Evolutionary conservation across 2,113 vertebrate genomes (phyloP).

Genomic region (Thalassarche chlororhynchos): DNA sequence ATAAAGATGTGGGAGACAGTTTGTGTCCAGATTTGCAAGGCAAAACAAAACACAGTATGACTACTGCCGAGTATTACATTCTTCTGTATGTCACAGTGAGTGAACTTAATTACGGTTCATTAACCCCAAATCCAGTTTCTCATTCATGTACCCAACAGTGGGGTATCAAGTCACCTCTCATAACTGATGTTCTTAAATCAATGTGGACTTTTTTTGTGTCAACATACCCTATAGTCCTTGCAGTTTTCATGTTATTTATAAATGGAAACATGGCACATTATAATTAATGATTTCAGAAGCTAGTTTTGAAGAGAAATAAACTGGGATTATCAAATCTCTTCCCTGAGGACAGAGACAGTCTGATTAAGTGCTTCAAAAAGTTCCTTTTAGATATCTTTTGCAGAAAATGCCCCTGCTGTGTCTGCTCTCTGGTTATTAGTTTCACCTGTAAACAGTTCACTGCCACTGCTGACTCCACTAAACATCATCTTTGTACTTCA

Average conservation of each 20-base stretch:
- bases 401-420: slow-evolving; percentile 53
- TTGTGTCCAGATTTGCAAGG: slow-evolving; percentile 34
- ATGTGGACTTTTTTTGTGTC: neutral
- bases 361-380: slow-evolving; percentile 45
- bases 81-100: slow-evolving; percentile 53
- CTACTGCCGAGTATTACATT: slow-evolving; percentile 30
- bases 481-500: slow-evolving; percentile 72
- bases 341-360: neutral
- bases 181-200: slow-evolving; percentile 52
- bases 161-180: slow-evolving; percentile 44
- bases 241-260: neutral
- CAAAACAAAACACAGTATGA: slow-evolving; percentile 38
- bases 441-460: slow-evolving; percentile 75
- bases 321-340: slow-evolving; percentile 20
- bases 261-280: neutral
- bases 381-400: slow-evolving; percentile 22
- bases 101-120: slow-evolving; percentile 61
- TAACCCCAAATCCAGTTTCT: slow-evolving; percentile 44
- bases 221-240: neutral
- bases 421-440: slow-evolving; percentile 53
- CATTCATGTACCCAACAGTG: slow-evolving; percentile 19
- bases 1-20: slow-evolving; percentile 33
- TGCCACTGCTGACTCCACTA: slow-evolving; percentile 72
- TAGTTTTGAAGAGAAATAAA: neutral
- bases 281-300: slow-evolving; percentile 31